Percentiles rank a stretch among this genome's conserved stretches.
These are phyloP conservation scores for Ophion slaviceki DNA, from an alignment of 2,888 invertebrate species.

Conservation along the genomic window DNA sequence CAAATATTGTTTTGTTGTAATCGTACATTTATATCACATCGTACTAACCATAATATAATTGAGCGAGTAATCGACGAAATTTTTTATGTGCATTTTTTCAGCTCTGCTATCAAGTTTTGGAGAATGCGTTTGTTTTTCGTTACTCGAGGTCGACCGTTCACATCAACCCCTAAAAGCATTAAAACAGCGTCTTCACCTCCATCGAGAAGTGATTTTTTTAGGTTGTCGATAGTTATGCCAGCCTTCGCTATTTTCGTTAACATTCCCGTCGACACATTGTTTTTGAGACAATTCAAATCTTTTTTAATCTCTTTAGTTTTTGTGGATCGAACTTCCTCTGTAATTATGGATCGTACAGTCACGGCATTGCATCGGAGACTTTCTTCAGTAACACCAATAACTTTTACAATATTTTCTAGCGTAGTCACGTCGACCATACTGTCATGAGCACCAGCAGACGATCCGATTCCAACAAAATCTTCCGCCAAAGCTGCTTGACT, in stretches of 20 bases:
- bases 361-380: no score
- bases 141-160: conserved; percentile 30
- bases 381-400: no score
- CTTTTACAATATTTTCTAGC: conserved; percentile 28
- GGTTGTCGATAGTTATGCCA: conserved; percentile 19
- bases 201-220: conserved; percentile 1
- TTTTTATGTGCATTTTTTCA: no score
- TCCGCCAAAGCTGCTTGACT: conserved; percentile 20
- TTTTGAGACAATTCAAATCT: background rate
- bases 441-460: conserved; percentile 36
- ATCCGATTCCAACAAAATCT: conserved; percentile 27
- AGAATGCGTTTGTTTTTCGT: conserved; percentile 29
- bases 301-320: conserved; percentile 1
- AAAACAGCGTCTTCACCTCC: conserved; percentile 23
- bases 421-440: conserved; percentile 31
- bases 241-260: conserved; percentile 41
- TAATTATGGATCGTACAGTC: background rate
- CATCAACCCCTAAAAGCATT: conserved; percentile 40
- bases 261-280: conserved; percentile 22
- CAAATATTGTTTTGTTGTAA: no score
- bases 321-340: background rate
- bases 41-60: no score
- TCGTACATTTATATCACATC: no score
- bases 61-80: no score
- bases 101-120: background rate